Evolutionary conservation across 1,140 invertebrate genomes (phyloP), one percentile per base, ranked within the genome.

Genomic region (Drosophila sulfurigaster): DNA sequence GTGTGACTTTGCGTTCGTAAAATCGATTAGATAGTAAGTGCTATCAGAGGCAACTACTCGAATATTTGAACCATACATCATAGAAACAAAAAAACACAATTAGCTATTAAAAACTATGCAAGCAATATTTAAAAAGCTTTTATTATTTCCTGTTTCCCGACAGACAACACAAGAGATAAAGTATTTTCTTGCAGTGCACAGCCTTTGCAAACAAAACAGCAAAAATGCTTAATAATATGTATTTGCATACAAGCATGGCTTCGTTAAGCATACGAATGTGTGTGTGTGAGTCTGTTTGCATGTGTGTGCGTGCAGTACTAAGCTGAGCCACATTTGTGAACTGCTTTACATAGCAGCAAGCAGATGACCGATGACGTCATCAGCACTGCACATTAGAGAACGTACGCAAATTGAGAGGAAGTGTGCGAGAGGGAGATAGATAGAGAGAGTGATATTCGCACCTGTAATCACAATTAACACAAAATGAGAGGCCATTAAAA

Each of bases 401-500:
- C 52, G 46, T 25, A 25, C 20, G 20, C 20, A 41, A 35, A 52
- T 25, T 6, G 25, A n/a, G 13, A 45, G 43, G n/a, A 5, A 45
- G 51, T 32, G 28, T 25, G 25, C 4, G 49, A 52, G 25, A 28
- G 5, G 16, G 5, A 54, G 28, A 25, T 5, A 5, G 28, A 13
- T 8, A 54, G 28, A 56, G 8, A 54, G 6, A 54, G 51, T n/a
- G 13, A 25, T 13, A 35, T 54, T 32, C 13, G 32, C 52, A 38
- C 52, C 35, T 79, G 51, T 64, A 80, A 80, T 75, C 63, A 65
- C 38, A 15, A 49, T 70, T 85, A 70, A 62, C 68, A 70, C 59
- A 63, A 72, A 82, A 83, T 83, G 49, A 54, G 59, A 41, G 10
- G 52, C 38, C 25, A 48, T 64, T 28, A 46, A 60, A 71, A 67